These are phyloP conservation scores for Typhlomys cinereus DNA, from an alignment of 2,113 vertebrate species.

Conservation along the genomic window DNA sequence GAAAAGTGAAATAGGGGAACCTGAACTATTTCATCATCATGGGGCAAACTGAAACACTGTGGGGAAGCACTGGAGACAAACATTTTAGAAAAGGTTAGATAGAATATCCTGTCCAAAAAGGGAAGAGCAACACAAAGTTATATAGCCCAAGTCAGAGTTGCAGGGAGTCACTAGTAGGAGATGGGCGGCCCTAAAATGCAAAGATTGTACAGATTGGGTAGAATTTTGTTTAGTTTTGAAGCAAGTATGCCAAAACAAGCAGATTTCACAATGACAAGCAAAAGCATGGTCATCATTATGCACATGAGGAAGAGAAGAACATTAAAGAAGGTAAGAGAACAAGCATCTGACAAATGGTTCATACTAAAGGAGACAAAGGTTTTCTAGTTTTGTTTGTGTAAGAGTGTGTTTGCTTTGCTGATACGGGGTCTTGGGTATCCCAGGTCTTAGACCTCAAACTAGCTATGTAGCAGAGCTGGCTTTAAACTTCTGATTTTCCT, in stretches of 20 bases:
- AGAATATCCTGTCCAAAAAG: not conserved
- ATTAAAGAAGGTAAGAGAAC: not conserved
- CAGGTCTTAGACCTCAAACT: not conserved
- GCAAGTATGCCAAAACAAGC: constrained; percentile 57
- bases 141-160: constrained; percentile 7
- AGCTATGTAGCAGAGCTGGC: not conserved
- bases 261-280: constrained; percentile 58
- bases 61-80: constrained; percentile 71
- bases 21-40: constrained; percentile 85
- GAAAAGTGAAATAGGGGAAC: constrained; percentile 87
- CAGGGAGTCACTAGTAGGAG: not conserved
- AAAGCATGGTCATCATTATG: not conserved
- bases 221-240: constrained; percentile 32
- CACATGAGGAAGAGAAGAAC: constrained; percentile 52
- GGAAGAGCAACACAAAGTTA: constrained; percentile 33
- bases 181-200: not conserved
- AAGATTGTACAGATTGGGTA: constrained; percentile 26
- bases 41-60: constrained; percentile 84
- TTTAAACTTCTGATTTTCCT: not conserved
- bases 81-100: constrained; percentile 69
- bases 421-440: too few relatives aligned
- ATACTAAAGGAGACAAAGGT: constrained; percentile 53
- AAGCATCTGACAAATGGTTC: constrained; percentile 46
- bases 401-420: not conserved
- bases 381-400: constrained; percentile 8